Conservation (phyloP, 2,888 invertebrate species). For the Erpobdella octoculata region DNA sequence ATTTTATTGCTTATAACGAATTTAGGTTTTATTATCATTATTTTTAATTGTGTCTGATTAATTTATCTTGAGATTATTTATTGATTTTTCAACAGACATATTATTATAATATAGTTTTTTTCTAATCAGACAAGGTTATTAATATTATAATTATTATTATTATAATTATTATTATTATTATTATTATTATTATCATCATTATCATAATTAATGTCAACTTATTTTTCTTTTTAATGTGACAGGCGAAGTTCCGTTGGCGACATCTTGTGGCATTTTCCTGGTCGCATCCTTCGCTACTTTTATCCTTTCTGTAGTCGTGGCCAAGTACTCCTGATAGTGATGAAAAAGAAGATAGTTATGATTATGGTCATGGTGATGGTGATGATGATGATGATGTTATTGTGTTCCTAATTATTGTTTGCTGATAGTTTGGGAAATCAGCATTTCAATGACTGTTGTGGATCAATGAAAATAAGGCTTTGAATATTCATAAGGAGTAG, state of each 20-base stretch:
- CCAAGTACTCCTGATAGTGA: background rate
- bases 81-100: no score
- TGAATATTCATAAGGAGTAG: no score
- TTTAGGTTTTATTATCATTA: background rate
- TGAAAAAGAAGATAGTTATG: background rate
- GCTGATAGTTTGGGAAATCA: no score
- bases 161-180: background rate
- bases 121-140: background rate
- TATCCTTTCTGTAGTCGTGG: constrained; percentile 27
- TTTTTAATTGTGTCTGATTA: no score
- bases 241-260: constrained; percentile 14
- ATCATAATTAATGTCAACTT: background rate
- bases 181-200: background rate
- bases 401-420: no score
- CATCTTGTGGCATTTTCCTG: constrained; percentile 27
- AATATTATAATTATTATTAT: background rate
- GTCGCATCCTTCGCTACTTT: constrained; percentile 28
- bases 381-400: constrained; percentile 24
- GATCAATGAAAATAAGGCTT: no score
- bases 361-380: constrained; percentile 23
- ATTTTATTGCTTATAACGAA: background rate
- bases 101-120: no score
- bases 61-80: no score
- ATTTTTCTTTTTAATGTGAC: background rate
- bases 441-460: no score